Base-by-base conservation (phyloP, 1,140 invertebrate species). In the Drosophila quadrilineata region DNA sequence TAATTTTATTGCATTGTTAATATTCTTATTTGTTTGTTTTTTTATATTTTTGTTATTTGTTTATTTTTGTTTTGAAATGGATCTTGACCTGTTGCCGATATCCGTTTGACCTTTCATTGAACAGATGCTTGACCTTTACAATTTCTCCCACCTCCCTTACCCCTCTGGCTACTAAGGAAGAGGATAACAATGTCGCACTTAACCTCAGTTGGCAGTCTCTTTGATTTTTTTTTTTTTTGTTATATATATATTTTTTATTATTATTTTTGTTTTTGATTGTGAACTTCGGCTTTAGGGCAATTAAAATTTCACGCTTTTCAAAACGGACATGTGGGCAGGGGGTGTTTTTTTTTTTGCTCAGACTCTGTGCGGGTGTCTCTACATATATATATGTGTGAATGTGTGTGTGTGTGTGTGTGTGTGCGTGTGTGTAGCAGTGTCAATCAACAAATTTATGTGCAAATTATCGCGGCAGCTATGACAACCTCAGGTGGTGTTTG, bases 261-360 rank as follows among this genome's bases (percentile, higher is more conserved):
- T 35, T n/a, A n/a, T n/a, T n/a, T n/a, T n/a, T n/a, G n/a, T n/a
- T 66, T 71, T 56, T 56, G 53, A 38, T 45, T 60, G 67, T 2
- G 10, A 22, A 35, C 24, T n/a, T 45, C 40, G 57, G 70, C 74
- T 62, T 64, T 84, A 56, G 38, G 79, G 79, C 73, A 82, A 82
- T 82, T 77, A 73, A 77, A 82, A 73, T 82, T 84, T 84, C 77
- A 82, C 65, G 79, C 77, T 57, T 65, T 73, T 60, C 59, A 62
- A 65, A 73, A 40, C 9, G 28, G 16, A n/a, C 10, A 8, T 49
- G 9, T 8, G n/a, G 8, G 17, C 1, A 16, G 41, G 40, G 41
- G 45, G 22, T 63, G 33, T 49, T 6, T 22, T 21, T n/a, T n/a
- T n/a, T n/a, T n/a, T n/a, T n/a, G n/a, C n/a, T n/a, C n/a, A n/a